Evolutionary conservation across 2,888 invertebrate species (phyloP), one percentile per base, ranked within the genome.

Genomic region (Dromius quadrimaculatus): DNA sequence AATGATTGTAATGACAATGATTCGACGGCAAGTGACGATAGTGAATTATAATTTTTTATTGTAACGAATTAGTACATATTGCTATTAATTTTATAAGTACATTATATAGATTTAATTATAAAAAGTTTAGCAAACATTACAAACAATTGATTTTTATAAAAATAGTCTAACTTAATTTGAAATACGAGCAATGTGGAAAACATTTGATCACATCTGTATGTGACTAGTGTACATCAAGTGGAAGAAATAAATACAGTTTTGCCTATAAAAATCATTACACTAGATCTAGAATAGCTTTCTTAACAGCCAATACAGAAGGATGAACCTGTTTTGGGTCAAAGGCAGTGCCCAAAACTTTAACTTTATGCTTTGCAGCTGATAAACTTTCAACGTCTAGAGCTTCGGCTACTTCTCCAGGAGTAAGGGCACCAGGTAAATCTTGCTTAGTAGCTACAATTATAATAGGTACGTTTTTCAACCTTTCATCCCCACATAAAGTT

Each of bases 361-460:
- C 79, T 74, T 78, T 79, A 71, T 82, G 81, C 69, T 81, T 81
- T 36, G 79, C 78, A n/a, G 79, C 75, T 23, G 80, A 77, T 34
- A 82, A 80, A 71, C 82, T 82, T 71, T 77, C 76, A 13, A 82
- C 74, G 75, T 82, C 82, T 66, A 82, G 76, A 17, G 80, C 81
- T 71, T 80, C 79, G 38, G 79, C 80, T 1, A 82, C 77, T 74
- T 81, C 75, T 11, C 80, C 78, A 5, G 80, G 78, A 66, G 73
- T 78, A 72, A 82, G 59, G 9, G 80, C 79, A 71, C 76, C 77
- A 5, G 77, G 76, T 59, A 76, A 76, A 75, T 82, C 82, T 81
- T 82, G 82, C 74, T 83, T 83, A 71, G 81, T 83, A 5, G 82
- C 83, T 45, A 83, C 73, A 2, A 83, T 79, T 72, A 83, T 75